Base-by-base conservation (phyloP, 2,113 vertebrate genomes). In the Takifugu bimaculatus region DNA sequence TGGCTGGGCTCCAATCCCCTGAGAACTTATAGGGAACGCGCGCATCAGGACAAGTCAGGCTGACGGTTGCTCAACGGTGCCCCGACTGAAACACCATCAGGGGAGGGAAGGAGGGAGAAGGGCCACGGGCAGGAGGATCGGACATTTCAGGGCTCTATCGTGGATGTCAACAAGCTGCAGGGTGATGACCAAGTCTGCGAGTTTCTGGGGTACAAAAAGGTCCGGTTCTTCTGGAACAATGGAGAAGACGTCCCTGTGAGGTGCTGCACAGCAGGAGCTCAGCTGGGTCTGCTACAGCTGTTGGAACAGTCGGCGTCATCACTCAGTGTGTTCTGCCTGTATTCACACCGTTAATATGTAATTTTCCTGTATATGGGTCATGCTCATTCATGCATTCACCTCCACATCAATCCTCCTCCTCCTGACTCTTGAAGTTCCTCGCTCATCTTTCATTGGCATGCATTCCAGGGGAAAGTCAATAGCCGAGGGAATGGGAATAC, bases 1-100 rank as follows among this genome's bases (percentile, higher is more conserved):
- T 80, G 82, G 79, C 72, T 79, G 79, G 70, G 56, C 81, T 79
- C 65, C 79, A 74, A 53, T 73, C 80, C 76, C 76, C 63, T 26
- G 83, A 75, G 83, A 83, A 70, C 28, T 5, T 28, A 70, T 28
- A 71, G 65, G 68, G 64, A 55, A 64, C 68, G 63, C 70, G 57
- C 76, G 58, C 62, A 53, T 78, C 80, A 77, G 65, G 60, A 79
- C 75, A 57, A 63, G 78, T 48, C 63, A 42, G 44, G 63, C 53
- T 32, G 47, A 39, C 54, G 60, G 75, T 72, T 68, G 60, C 60
- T 77, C 58, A 44, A 56, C 42, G 65, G 74, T 69, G 72, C 60
- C 67, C 72, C 65, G 72, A 63, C 73, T n/a, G 79, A 75, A 82
- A 77, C 75, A 64, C 43, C 69, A 74, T 54, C n/a, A 1, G 29